A percentile compares a stretch with the other conserved stretches of the same genome.
These are phyloP conservation scores for Andrena camellia DNA, from an alignment of 2,888 invertebrate genomes.

Conservation along the genomic window DNA sequence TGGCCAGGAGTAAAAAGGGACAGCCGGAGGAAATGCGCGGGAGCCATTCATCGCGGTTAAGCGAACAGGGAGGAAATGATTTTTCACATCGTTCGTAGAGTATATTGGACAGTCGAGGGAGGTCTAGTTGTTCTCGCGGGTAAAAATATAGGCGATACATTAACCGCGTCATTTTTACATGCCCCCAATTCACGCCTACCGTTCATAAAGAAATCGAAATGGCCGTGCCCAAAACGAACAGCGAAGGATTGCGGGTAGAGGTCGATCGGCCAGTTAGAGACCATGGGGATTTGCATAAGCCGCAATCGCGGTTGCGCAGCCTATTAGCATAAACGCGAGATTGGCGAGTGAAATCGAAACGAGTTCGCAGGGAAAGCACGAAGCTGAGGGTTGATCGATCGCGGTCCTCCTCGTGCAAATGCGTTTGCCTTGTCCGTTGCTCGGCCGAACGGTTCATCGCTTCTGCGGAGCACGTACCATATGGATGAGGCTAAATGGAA, in stretches of 20 bases:
- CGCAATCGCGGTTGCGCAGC: constrained; percentile 32
- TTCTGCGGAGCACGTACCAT: neutral
- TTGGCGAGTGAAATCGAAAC: constrained; percentile 50
- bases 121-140: too few relatives aligned
- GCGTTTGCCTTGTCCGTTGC: neutral
- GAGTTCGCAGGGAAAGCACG: constrained; percentile 24
- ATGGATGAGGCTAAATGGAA: constrained; percentile 51
- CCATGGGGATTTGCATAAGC: constrained; percentile 58
- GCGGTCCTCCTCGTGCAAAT: constrained; percentile 1
- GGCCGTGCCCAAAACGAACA: neutral
- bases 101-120: too few relatives aligned
- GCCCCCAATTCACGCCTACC: too few relatives aligned
- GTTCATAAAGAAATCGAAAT: too few relatives aligned
- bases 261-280: constrained; percentile 8
- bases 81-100: neutral
- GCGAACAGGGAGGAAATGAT: neutral
- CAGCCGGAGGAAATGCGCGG: constrained; percentile 19
- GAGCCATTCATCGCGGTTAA: constrained; percentile 4
- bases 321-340: constrained; percentile 55
- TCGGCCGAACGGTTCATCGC: neutral
- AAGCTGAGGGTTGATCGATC: constrained; percentile 38
- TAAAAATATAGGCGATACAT: too few relatives aligned
- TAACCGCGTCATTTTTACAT: too few relatives aligned
- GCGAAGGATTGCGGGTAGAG: too few relatives aligned
- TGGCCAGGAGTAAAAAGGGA: constrained; percentile 30